phyloP scores from a whole-genome alignment of 2,888 invertebrate species.

The Drepanosiphum platanoidis region DNA sequence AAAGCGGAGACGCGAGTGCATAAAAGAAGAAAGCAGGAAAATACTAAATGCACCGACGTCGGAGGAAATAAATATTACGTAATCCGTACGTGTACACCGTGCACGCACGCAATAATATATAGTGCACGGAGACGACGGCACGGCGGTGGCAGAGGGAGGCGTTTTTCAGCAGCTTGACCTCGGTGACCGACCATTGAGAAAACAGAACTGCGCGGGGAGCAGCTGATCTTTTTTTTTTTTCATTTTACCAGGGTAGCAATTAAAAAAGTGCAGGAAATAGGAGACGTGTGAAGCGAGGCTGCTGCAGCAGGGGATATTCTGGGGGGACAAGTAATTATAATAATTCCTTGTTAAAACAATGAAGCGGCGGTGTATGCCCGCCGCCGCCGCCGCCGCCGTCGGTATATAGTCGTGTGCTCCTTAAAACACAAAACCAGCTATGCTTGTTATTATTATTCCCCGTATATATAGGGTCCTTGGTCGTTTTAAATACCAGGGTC shows the following conservation, averaged over 20 bases:
- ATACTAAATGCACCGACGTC: background rate
- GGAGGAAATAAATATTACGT: constrained; percentile 26
- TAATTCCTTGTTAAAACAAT: constrained; percentile 59
- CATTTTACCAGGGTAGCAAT: constrained; percentile 41
- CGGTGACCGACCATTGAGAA: constrained; percentile 32
- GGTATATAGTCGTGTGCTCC: constrained; percentile 26
- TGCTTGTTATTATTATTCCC: constrained; percentile 23
- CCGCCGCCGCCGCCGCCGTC: too few relatives aligned
- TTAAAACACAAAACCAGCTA: constrained; percentile 32
- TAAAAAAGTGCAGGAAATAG: constrained; percentile 55
- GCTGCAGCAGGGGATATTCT: constrained; percentile 25
- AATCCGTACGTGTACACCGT: background rate
- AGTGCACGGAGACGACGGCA: too few relatives aligned
- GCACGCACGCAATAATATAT: too few relatives aligned
- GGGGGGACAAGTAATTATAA: constrained; percentile 52
- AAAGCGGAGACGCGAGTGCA: background rate
- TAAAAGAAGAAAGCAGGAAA: background rate
- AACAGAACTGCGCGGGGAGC: background rate
- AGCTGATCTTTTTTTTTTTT: constrained; percentile 48
- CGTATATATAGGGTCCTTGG: constrained; percentile 34
- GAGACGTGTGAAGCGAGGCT: constrained; percentile 50
- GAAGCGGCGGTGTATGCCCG: background rate
- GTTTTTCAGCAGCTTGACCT: constrained; percentile 57
- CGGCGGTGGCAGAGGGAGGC: background rate
- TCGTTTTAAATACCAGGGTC: constrained; percentile 47